Conservation (phyloP, 1,140 invertebrate species). For the Bombus superbus region DNA sequence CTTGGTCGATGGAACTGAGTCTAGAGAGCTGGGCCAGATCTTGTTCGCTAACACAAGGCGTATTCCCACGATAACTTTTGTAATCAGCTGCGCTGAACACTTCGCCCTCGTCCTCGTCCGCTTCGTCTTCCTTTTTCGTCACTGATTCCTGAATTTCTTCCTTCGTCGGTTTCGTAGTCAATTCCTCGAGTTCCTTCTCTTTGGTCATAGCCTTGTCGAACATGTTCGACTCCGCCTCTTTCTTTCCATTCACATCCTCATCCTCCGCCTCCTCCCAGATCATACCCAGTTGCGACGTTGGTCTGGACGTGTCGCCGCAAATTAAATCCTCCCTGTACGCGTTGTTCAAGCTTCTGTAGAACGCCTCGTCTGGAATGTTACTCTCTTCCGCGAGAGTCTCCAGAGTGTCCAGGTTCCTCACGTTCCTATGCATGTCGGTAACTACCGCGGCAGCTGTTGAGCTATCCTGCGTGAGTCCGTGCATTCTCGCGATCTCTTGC, state of each 20-base stretch:
- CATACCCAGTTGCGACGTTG: conserved; percentile 89
- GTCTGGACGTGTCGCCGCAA: conserved; percentile 85
- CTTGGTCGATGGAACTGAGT: conserved; percentile 89
- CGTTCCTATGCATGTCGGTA: conserved; percentile 77
- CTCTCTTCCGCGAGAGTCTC: conserved; percentile 82
- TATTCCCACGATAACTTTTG: conserved; percentile 90
- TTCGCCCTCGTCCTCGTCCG: conserved; percentile 84
- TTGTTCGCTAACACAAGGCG: conserved; percentile 89
- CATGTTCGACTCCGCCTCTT: conserved; percentile 69
- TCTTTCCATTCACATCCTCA: conserved; percentile 80
- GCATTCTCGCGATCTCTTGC: conserved; percentile 79
- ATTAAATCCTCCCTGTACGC: conserved; percentile 92
- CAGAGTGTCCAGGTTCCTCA: conserved; percentile 81
- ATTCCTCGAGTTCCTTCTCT: conserved; percentile 74
- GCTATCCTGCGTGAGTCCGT: conserved; percentile 75
- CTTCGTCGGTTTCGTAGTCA: conserved; percentile 70
- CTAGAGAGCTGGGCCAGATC: conserved; percentile 89
- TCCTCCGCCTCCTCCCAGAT: conserved; percentile 89
- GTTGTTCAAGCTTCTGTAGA: conserved; percentile 94
- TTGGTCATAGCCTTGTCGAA: conserved; percentile 72
- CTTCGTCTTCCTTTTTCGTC: conserved; percentile 76
- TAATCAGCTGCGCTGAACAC: conserved; percentile 91
- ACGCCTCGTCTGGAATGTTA: conserved; percentile 90
- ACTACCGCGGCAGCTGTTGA: conserved; percentile 76
- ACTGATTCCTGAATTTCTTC: conserved; percentile 81